These are phyloP conservation scores for Zaprionus ghesquierei DNA, from an alignment of 1,140 invertebrate genomes.

Conservation along the genomic window DNA sequence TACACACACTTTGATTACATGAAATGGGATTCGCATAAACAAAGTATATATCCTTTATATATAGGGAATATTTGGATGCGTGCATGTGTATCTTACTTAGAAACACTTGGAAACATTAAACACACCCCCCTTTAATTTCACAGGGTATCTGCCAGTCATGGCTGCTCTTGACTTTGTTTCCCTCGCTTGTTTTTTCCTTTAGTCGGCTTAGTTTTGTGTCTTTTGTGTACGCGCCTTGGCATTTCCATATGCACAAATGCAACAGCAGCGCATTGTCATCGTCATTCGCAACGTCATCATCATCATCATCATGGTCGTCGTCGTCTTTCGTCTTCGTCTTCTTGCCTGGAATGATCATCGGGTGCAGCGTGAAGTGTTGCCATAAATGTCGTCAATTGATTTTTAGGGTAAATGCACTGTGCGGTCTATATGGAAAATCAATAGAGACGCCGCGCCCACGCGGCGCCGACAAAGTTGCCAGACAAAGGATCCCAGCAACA, in stretches of 20 bases:
- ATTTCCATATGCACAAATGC: constrained; percentile 47
- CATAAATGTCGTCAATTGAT: constrained; percentile 49
- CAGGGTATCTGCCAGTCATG: not conserved
- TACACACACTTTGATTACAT: too few relatives aligned
- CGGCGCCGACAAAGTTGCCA: constrained; percentile 14
- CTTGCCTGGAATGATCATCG: constrained; percentile 9
- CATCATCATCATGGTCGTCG: constrained; percentile 1
- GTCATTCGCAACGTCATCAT: constrained; percentile 34
- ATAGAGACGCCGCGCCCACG: constrained; percentile 30
- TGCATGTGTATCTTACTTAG: too few relatives aligned
- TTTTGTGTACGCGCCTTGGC: constrained; percentile 28
- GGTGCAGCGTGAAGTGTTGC: constrained; percentile 16
- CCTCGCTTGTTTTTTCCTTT: constrained; percentile 19
- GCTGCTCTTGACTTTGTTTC: not conserved
- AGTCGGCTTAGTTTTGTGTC: constrained; percentile 24
- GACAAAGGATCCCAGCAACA: constrained; percentile 48
- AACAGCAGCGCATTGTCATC: constrained; percentile 55
- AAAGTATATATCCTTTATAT: too few relatives aligned
- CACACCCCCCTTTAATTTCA: too few relatives aligned
- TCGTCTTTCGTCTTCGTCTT: not conserved
- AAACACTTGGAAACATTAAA: too few relatives aligned
- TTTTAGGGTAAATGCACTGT: constrained; percentile 65
- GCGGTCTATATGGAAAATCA: constrained; percentile 36
- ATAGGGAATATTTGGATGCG: too few relatives aligned
- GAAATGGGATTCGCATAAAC: too few relatives aligned